Conservation (phyloP, 1,140 invertebrate species). For the Pteromalus puparum region DNA sequence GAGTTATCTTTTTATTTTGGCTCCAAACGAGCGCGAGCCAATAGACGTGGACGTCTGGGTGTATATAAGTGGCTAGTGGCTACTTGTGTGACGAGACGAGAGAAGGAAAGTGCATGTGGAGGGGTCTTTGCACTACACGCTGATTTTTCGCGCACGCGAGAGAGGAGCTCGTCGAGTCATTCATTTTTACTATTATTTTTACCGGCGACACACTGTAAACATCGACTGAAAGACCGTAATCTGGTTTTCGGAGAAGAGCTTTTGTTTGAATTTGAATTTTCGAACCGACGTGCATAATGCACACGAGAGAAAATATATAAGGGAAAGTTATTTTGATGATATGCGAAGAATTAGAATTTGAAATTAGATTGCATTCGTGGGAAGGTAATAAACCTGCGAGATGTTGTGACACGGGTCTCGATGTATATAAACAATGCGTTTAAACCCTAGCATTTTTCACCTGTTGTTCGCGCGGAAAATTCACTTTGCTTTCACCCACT, state of each 20-base stretch:
- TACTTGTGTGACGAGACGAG: neutral
- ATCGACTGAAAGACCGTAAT: neutral
- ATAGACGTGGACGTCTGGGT: neutral
- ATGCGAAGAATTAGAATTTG: neutral
- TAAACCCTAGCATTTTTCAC: neutral
- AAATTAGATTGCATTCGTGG: neutral
- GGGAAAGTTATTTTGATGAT: neutral
- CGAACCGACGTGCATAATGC: neutral
- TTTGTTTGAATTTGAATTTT: neutral
- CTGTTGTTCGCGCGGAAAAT: neutral
- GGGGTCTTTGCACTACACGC: conserved; percentile 23
- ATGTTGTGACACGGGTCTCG: neutral
- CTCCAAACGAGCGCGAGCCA: neutral
- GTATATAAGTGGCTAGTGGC: neutral
- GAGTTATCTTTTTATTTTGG: neutral
- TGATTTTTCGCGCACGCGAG: conserved; percentile 1
- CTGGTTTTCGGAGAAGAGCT: conserved; percentile 17
- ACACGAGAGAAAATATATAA: neutral
- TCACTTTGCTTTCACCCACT: neutral
- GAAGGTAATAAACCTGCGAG: neutral
- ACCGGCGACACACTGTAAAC: neutral
- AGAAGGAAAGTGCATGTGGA: neutral
- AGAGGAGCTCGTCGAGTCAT: neutral
- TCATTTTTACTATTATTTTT: conserved; percentile 8
- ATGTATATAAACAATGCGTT: too few species aligned